Evolutionary conservation across 2,113 vertebrate genomes (phyloP), one percentile per base, ranked within the genome.

Genomic region (Bubalus kerabau): DNA sequence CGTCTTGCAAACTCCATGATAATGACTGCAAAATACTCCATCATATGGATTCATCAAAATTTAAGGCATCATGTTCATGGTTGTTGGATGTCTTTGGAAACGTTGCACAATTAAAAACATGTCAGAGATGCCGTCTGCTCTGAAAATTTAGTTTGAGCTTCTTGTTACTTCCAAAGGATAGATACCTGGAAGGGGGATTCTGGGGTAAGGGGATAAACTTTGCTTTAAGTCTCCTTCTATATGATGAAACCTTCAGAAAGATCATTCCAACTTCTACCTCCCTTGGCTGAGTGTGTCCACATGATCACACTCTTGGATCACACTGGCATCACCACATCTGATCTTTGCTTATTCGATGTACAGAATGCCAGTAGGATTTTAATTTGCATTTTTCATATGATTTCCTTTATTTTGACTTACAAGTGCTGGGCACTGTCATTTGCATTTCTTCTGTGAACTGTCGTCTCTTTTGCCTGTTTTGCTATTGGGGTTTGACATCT

Each of bases 321-420:
- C 9, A 26, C 6, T n/a, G 19, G 71, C 16, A 74, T 59, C 36
- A 59, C 19, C 13, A 3, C 10, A 2, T 5, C 4, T 1, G 6
- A 9, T 36, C 24, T 82, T 21, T n/a, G 40, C 67, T 50, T 24
- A 48, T 32, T 26, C 30, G 19, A 24, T 28, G 7, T 14, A 21
- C 23, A 30, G 62, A 43, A 71, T 40, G 11, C 43, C 43, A 56
- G 48, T 13, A 74, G 24, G 36, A 8, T 52, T 85, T 88, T 30
- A 3, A n/a, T 82, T 36, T 94, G 46, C n/a, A 28, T 83, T 74
- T 90, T 90, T 71, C 0, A 43, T 67, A 43, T 89, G 36, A 48
- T 82, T 48, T 56, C 52, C 56, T 90, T 54, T 7, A 43, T 54
- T 94, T 54, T 50, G 24, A 96, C 54, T 96, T 92, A 40, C 19